A percentile compares a stretch with the other conserved stretches of the same genome.
Conservation (phyloP, 2,113 vertebrate species). For the Pterocles orientalis region DNA sequence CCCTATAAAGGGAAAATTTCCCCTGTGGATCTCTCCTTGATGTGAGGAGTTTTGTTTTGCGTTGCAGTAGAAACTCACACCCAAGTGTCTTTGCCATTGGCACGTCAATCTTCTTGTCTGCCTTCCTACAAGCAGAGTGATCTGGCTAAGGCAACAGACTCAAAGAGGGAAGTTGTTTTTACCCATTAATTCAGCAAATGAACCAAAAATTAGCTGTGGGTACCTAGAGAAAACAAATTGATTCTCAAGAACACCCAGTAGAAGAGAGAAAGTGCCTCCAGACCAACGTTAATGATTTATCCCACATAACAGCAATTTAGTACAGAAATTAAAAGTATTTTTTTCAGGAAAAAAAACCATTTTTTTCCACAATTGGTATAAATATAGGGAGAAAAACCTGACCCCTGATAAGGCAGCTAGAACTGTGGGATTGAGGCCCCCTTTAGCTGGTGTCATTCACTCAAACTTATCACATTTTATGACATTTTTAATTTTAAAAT, state of each 20-base stretch:
- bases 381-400: not conserved
- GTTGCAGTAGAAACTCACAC: not conserved
- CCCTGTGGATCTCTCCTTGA: not conserved
- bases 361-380: not conserved
- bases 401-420: not conserved
- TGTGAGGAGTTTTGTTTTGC: not conserved
- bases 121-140: not conserved
- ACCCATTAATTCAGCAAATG: not conserved
- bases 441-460: not conserved
- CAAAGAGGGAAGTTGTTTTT: not conserved
- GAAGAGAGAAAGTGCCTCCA: not conserved
- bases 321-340: not conserved
- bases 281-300: not conserved
- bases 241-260: not conserved
- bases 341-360: fast-evolving
- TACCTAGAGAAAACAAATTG: not conserved
- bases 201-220: not conserved
- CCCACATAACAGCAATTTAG: not conserved
- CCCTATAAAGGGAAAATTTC: not conserved
- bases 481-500: conserved; percentile 27
- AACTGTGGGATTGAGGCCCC: not conserved
- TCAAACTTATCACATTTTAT: not conserved
- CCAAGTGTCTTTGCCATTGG: not conserved
- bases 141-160: not conserved
- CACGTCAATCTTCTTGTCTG: not conserved